These are phyloP conservation scores for Luehdorfia chinensis DNA, from an alignment of 1,140 invertebrate species.

Conservation along the genomic window DNA sequence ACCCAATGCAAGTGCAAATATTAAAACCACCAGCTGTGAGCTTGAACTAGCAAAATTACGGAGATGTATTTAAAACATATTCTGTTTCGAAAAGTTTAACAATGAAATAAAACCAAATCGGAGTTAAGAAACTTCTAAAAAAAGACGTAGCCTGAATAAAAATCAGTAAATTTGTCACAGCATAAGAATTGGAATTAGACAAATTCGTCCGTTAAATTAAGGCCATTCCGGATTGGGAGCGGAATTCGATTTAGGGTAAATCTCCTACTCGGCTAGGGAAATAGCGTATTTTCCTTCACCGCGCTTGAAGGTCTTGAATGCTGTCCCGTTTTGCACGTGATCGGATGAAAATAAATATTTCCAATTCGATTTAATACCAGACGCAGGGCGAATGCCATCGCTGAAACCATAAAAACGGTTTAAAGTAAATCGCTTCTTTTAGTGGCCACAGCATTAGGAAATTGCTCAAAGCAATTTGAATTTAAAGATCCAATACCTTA, in stretches of 20 bases:
- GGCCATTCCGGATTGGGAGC: constrained; percentile 45
- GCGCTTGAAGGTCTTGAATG: constrained; percentile 30
- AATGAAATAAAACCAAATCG: no score
- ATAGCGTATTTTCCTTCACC: constrained; percentile 45
- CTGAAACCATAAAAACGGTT: constrained; percentile 34
- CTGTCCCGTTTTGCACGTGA: constrained; percentile 46
- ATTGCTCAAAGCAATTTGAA: no score
- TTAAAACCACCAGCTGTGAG: no score
- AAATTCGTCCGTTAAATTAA: constrained; percentile 73
- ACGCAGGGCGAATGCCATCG: constrained; percentile 53
- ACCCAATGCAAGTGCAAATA: no score
- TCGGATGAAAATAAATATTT: constrained; percentile 57
- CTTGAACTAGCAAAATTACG: no score
- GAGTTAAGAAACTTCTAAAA: constrained; percentile 9
- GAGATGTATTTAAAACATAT: no score
- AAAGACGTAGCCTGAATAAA: constrained; percentile 54
- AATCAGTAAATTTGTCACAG: constrained; percentile 68
- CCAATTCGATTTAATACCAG: constrained; percentile 68
- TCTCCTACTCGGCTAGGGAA: constrained; percentile 44
- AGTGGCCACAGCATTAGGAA: no score
- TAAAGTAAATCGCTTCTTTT: constrained; percentile 28
- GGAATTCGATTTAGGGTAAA: constrained; percentile 67
- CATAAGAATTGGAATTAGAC: constrained; percentile 71
- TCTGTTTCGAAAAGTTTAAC: no score
- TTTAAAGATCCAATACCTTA: no score